Base-by-base conservation (phyloP, 1,140 invertebrate species). In the Drosophila truncata region DNA sequence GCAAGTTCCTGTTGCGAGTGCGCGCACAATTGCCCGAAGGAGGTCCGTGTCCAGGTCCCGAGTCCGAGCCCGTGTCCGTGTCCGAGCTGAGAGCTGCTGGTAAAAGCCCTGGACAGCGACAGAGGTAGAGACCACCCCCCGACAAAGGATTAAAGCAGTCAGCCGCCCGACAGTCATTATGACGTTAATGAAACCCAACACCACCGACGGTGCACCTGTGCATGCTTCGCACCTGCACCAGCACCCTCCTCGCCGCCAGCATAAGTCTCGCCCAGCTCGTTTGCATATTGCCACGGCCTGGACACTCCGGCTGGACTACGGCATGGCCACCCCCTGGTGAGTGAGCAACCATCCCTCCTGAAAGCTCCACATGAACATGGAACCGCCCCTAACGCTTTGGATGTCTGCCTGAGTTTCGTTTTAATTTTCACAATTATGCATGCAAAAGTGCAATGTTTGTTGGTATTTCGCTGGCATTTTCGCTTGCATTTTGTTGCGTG, bases 351-450 rank as follows among this genome's bases (percentile, higher is more conserved):
- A 25, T 25, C 44, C 49, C 33, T 27, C 39, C 37, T 58, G 42
- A 52, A 18, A 16, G 50, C 50, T 54, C 52, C 52, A 55, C 52
- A 37, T 55, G 33, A 16, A 18, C 61, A 27, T 23, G 62, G 62
- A 65, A 65, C 58, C 63, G 41, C 41, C 66, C 46, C 44, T 47
- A 50, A 42, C 66, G 62, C 23, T 54, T 54, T 18, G 37, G 41
- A n/a, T 63, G 67, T 65, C 80, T 80, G 80, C 72, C 63, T 55
- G 72, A 78, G 82, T 90, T 55, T 85, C 76, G 79, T 74, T 90
- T 90, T 90, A 91, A 90, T 91, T 90, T 90, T 69, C 75, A 83
- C 81, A 90, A 90, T 90, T 90, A 90, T 90, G 81, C 85, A 90
- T 90, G 86, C 78, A 85, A 82, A 82, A 90, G 80, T 85, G 85